Conservation (phyloP, 2,797 vertebrate species). For the Artibeus jamaicensis region DNA sequence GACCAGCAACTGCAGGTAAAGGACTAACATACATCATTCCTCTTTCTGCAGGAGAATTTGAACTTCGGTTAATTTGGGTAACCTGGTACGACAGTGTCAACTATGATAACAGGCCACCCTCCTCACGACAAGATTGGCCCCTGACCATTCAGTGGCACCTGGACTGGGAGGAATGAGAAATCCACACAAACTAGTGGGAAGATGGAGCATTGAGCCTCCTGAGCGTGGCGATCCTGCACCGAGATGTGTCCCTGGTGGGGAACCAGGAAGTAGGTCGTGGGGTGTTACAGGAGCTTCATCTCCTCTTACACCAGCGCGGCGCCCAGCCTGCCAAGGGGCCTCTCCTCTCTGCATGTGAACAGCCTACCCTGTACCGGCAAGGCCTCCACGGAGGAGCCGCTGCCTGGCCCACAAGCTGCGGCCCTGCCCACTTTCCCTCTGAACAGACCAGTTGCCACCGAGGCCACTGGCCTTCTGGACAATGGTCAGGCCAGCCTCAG, state of each 20-base stretch:
- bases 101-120: background rate
- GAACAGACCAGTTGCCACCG: background rate
- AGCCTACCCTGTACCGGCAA: background rate
- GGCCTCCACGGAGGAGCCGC: fast-evolving
- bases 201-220: background rate
- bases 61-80: background rate
- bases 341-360: background rate
- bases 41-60: background rate
- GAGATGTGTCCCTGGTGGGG: fast-evolving
- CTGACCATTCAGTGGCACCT: background rate
- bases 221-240: background rate
- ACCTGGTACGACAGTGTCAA: background rate
- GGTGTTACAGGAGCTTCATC: background rate
- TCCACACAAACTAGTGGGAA: background rate
- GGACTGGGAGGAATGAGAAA: background rate
- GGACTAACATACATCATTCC: background rate
- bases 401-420: background rate
- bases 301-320: background rate
- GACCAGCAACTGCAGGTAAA: background rate
- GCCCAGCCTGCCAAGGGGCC: background rate
- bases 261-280: too few species aligned
- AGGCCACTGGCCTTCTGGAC: background rate
- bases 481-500: background rate
- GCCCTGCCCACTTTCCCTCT: background rate
- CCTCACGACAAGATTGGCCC: background rate